Conservation (phyloP, 2,888 invertebrate species). For the Melanophora roralis region DNA sequence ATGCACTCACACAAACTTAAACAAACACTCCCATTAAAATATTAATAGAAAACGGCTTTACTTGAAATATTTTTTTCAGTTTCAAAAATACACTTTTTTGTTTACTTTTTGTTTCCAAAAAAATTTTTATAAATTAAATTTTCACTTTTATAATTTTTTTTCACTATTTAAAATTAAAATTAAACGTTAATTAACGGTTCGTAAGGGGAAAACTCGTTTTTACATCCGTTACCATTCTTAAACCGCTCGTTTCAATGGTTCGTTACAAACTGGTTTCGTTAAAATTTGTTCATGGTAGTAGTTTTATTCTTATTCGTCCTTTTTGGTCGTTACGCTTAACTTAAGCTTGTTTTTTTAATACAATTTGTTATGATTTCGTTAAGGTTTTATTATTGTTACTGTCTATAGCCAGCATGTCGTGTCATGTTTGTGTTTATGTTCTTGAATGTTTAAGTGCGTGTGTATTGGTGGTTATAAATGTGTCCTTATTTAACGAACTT, state of each 20-base stretch:
- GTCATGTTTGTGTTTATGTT: slow-evolving; percentile 19
- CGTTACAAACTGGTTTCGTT: slow-evolving; percentile 73
- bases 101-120: not conserved
- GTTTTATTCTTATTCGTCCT: slow-evolving; percentile 58
- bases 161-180: not conserved
- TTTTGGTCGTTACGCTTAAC: slow-evolving; percentile 54
- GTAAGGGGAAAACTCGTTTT: slow-evolving; percentile 1
- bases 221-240: slow-evolving; percentile 56
- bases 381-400: slow-evolving; percentile 54
- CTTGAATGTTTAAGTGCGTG: slow-evolving; percentile 15
- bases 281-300: slow-evolving; percentile 59
- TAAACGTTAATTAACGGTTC: slow-evolving; percentile 29
- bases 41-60: slow-evolving; percentile 45
- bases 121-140: not conserved
- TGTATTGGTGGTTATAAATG: slow-evolving; percentile 35
- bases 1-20: not conserved
- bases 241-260: slow-evolving; percentile 73
- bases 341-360: slow-evolving; percentile 34
- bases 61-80: slow-evolving; percentile 51
- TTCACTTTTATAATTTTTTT: not conserved
- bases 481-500: slow-evolving; percentile 56
- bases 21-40: no score
- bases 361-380: slow-evolving; percentile 62
- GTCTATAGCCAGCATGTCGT: slow-evolving; percentile 46
- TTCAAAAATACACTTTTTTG: not conserved